phyloP scores from a whole-genome alignment of 2,113 vertebrate species.

The Vulpes vulpes region DNA sequence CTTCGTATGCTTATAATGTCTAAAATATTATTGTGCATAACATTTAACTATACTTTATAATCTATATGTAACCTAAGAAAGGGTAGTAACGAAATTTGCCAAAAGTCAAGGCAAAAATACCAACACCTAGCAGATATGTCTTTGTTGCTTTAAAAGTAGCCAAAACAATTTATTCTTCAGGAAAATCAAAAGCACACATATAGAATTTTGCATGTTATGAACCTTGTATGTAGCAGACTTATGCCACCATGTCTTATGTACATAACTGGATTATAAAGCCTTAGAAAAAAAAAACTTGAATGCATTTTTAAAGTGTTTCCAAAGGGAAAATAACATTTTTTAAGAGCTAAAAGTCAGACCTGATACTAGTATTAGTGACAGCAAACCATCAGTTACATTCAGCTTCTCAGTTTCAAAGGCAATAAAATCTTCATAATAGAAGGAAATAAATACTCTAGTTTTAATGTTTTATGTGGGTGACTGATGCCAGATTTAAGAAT shows the following conservation, averaged over 20 bases:
- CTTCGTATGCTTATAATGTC: constrained; percentile 5
- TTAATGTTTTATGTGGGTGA: constrained; percentile 46
- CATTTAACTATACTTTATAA: constrained; percentile 12
- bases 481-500: constrained; percentile 13
- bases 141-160: constrained; percentile 66
- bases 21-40: neutral
- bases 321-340: constrained; percentile 67
- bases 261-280: constrained; percentile 55
- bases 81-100: neutral
- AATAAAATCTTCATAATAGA: constrained; percentile 48
- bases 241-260: constrained; percentile 38
- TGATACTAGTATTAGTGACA: constrained; percentile 36
- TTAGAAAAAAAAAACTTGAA: constrained; percentile 62
- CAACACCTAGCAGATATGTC: neutral
- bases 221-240: constrained; percentile 28
- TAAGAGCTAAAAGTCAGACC: constrained; percentile 54
- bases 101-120: constrained; percentile 47
- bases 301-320: constrained; percentile 66
- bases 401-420: constrained; percentile 45
- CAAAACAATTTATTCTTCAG: constrained; percentile 55
- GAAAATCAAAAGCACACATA: constrained; percentile 60
- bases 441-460: neutral
- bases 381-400: constrained; percentile 41
- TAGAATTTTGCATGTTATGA: constrained; percentile 65
- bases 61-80: constrained; percentile 58